These are phyloP conservation scores for Mactra quadrangularis DNA, from an alignment of 1,140 invertebrate species.

Conservation along the genomic window DNA sequence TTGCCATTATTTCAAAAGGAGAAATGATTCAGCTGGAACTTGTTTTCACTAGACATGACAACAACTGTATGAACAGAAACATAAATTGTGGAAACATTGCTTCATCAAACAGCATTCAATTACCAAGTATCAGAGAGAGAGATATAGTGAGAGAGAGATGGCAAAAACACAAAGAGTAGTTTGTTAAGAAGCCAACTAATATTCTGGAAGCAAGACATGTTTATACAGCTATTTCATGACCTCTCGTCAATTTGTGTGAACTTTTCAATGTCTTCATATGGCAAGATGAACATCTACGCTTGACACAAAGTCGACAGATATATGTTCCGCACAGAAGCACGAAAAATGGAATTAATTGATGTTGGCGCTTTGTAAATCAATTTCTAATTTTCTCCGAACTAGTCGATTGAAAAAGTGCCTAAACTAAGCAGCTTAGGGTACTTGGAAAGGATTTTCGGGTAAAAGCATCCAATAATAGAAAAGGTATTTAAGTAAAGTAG, in stretches of 20 bases:
- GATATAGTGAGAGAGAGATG: no score
- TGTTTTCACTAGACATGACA: no score
- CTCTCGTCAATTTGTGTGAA: conserved; percentile 7
- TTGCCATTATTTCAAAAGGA: no score
- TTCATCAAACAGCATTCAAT: no score
- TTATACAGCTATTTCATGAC: conserved; percentile 10
- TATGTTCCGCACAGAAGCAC: conserved; percentile 44
- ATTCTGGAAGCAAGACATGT: background rate
- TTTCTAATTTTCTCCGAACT: conserved; percentile 62
- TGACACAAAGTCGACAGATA: conserved; percentile 59
- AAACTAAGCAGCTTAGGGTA: conserved; percentile 56
- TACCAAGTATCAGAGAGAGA: no score
- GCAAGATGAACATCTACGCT: conserved; percentile 1
- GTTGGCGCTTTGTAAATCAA: conserved; percentile 61
- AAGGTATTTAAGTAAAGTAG: conserved; percentile 36
- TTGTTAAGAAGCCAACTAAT: no score
- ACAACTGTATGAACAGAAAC: no score
- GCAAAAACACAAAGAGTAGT: no score
- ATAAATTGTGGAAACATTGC: no score
- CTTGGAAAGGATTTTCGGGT: conserved; percentile 52
- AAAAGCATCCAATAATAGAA: conserved; percentile 59
- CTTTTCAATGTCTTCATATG: conserved; percentile 33
- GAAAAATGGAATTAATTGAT: conserved; percentile 65
- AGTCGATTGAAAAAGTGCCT: conserved; percentile 52
- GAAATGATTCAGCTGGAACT: no score